Conservation (phyloP, 2,797 vertebrate species). For the Cuculus canorus region DNA sequence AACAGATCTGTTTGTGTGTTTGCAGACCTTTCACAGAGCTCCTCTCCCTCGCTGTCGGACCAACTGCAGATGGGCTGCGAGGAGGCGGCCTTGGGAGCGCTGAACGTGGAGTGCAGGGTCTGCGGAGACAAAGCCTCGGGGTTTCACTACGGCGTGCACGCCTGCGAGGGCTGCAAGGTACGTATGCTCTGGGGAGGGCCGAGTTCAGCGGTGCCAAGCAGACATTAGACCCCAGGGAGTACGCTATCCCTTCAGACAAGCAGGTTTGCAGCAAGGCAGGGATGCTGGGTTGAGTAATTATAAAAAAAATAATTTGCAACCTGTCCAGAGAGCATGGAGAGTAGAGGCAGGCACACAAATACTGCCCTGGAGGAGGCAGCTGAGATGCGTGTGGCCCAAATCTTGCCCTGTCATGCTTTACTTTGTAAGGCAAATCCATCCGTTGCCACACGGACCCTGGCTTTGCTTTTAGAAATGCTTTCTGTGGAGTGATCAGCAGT, state of each 20-base stretch:
- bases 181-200: not conserved
- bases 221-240: not conserved
- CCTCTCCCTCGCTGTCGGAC: constrained; percentile 91
- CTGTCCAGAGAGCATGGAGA: not conserved
- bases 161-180: constrained; percentile 99
- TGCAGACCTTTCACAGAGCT: constrained; percentile 87
- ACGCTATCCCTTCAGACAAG: not conserved
- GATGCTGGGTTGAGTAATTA: not conserved
- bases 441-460: not conserved
- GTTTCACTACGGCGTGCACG: constrained; percentile 98
- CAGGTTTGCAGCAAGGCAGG: not conserved
- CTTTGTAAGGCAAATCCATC: not conserved
- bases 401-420: not conserved
- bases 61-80: constrained; percentile 90
- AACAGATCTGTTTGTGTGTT: not conserved
- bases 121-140: constrained; percentile 98
- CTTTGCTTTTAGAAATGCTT: not conserved
- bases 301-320: not conserved
- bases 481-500: not conserved
- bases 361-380: not conserved
- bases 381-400: not conserved
- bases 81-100: constrained; percentile 78
- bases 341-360: not conserved
- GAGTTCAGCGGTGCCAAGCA: not conserved
- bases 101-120: constrained; percentile 95